Conservation (phyloP, 1,140 invertebrate genomes). For the Periplaneta americana region DNA sequence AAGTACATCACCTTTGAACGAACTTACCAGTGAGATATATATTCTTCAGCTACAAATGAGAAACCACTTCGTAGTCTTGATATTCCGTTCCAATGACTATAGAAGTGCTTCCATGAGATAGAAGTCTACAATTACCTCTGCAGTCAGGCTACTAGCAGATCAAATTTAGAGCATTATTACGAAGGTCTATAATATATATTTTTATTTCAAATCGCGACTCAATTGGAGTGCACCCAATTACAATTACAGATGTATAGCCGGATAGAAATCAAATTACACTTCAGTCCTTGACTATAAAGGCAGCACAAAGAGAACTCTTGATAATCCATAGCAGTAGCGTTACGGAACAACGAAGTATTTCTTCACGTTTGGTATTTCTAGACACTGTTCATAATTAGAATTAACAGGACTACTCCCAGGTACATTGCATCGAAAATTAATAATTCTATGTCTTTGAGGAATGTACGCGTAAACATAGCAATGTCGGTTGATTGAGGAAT, state of each 20-base stretch:
- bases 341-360: too few relatives aligned
- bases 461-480: too few relatives aligned
- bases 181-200: neutral
- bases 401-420: too few relatives aligned
- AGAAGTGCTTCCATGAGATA: neutral
- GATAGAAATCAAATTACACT: neutral
- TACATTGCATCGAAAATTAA: too few relatives aligned
- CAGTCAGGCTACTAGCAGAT: neutral
- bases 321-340: neutral
- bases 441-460: too few relatives aligned
- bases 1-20: too few relatives aligned
- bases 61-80: too few relatives aligned
- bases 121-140: neutral
- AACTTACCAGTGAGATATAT: too few relatives aligned
- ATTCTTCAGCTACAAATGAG: too few relatives aligned
- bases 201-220: neutral
- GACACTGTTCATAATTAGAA: too few relatives aligned
- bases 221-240: neutral
- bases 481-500: too few relatives aligned
- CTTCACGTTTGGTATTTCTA: too few relatives aligned
- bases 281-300: neutral
- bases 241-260: neutral
- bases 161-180: neutral
- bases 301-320: neutral
- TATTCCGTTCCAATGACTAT: neutral